Evolutionary conservation across 2,113 vertebrate species (phyloP).

Genomic region (Paracanthobrama guichenoti): DNA sequence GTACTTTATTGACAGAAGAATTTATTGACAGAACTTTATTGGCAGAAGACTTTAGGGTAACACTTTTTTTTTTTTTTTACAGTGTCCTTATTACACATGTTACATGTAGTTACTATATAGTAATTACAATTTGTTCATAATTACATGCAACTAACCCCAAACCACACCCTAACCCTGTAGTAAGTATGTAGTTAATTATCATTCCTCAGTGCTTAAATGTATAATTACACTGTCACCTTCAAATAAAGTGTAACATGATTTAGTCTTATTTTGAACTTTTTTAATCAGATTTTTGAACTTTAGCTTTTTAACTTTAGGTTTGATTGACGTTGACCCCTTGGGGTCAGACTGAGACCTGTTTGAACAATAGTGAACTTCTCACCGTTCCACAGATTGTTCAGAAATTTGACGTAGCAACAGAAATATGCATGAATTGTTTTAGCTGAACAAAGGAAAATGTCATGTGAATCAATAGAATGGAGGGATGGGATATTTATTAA

Average conservation of each 20-base stretch:
- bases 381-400: not conserved
- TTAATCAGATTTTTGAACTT: not conserved
- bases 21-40: no score
- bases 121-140: no score
- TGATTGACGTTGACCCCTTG: not conserved
- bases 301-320: not conserved
- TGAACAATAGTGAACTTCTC: not conserved
- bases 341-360: not conserved
- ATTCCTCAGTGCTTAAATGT: no score
- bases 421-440: not conserved
- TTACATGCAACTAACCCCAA: no score
- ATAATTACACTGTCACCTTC: no score
- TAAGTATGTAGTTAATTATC: no score
- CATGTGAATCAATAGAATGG: not conserved
- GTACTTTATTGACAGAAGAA: not conserved
- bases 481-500: not conserved
- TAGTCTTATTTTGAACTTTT: not conserved
- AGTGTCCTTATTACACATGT: no score
- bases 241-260: not conserved
- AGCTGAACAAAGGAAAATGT: not conserved
- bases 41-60: no score
- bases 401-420: not conserved
- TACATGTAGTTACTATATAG: no score
- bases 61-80: no score
- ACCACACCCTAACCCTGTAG: no score